Evolutionary conservation across 2,888 invertebrate genomes (phyloP), one percentile per base, ranked within the genome.

Genomic region (Megastigmus dorsalis): DNA sequence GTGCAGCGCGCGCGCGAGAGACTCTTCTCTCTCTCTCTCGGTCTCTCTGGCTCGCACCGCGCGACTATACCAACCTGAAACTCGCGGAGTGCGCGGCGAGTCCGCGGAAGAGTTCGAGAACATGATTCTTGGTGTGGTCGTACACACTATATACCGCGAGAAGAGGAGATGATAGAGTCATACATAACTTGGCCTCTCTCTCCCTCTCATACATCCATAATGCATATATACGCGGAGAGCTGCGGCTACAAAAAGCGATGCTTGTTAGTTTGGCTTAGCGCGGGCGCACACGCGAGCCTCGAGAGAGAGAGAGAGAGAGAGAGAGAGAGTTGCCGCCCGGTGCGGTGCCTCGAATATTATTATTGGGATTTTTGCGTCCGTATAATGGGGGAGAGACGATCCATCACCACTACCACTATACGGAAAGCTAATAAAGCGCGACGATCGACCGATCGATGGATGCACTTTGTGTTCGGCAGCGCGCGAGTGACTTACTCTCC

Each of bases 171-270:
- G 84, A 86, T 86, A 86, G 84, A 86, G 86, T 85, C 86, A 86
- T 87, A 86, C 85, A 83, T 86, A 85, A 85, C 84, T 80, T 80
- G 79, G 78, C 26, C 59, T n/a, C n/a, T n/a, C n/a, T n/a, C n/a
- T n/a, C n/a, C n/a, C n/a, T n/a, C n/a, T n/a, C n/a, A n/a, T n/a
- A n/a, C 85, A 86, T 86, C 85, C 84, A 86, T 87, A 86, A 87
- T 87, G 86, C 86, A 86, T n/a, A 28, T 43, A 52, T 38, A 41
- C 30, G 68, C 65, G n/a, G n/a, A n/a, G n/a, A n/a, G n/a, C n/a
- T n/a, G n/a, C 69, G 67, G 70, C 68, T 33, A 62, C 63, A 82
- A 85, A 85, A 85, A 84, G 79, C 78, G 80, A 66, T 77, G 77
- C 83, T 84, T 82, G 84, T 84, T 84, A 84, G 80, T 71, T 78